A percentile compares a stretch with the other conserved stretches of the same genome.
Evolutionary conservation across 2,888 invertebrate species (phyloP).

Genomic region (Cheilosia soror): DNA sequence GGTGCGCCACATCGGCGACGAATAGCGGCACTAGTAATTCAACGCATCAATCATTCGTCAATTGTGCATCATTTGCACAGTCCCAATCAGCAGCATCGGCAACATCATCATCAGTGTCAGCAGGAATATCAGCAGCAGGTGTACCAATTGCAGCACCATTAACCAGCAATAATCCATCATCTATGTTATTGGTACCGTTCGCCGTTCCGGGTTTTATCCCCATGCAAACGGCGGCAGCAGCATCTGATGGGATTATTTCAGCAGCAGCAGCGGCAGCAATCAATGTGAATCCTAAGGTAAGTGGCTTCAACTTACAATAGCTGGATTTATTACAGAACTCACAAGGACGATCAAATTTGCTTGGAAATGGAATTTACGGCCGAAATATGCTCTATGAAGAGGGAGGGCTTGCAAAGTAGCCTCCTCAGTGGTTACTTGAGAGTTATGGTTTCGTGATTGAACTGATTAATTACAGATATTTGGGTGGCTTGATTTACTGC

Average conservation of each 20-base stretch:
- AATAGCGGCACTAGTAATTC: slow-evolving; percentile 76
- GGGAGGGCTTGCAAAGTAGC: no score
- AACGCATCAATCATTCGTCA: slow-evolving; percentile 67
- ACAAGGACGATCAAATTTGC: slow-evolving; percentile 14
- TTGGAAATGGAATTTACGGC: neutral
- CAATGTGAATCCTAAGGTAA: slow-evolving; percentile 80
- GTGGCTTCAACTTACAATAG: slow-evolving; percentile 61
- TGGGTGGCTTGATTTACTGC: neutral
- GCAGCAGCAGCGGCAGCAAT: slow-evolving; percentile 78
- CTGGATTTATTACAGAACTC: slow-evolving; percentile 47
- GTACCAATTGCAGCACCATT: slow-evolving; percentile 67
- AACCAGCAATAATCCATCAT: slow-evolving; percentile 76
- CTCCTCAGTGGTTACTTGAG: neutral
- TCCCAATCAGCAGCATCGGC: slow-evolving; percentile 59
- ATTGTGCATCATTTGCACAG: slow-evolving; percentile 67
- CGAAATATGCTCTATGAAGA: neutral
- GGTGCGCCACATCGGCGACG: slow-evolving; percentile 77
- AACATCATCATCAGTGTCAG: slow-evolving; percentile 62
- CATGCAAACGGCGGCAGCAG: slow-evolving; percentile 68
- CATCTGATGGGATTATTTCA: slow-evolving; percentile 76
- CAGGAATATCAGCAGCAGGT: slow-evolving; percentile 62
- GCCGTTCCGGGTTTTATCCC: slow-evolving; percentile 79
- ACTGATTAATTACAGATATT: neutral
- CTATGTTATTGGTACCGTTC: slow-evolving; percentile 80
- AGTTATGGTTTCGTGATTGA: neutral